A percentile compares a stretch with the other conserved stretches of the same genome.
Conservation (phyloP, 2,888 invertebrate genomes). For the Drosophila anomelani region DNA sequence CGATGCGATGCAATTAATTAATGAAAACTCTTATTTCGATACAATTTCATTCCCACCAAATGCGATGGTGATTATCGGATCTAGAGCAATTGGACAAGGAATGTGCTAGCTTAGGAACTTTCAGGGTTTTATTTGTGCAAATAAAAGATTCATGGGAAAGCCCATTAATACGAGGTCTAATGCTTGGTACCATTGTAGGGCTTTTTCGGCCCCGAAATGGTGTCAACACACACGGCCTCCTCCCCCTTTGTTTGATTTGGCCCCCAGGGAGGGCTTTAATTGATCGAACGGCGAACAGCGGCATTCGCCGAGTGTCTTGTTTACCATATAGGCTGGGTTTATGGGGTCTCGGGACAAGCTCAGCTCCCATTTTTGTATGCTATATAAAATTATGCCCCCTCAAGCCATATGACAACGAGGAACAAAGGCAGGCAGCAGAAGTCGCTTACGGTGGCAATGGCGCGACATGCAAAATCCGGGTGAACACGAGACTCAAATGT, state of each 20-base stretch:
- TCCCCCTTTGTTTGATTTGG: constrained; percentile 24
- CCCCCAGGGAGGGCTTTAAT: constrained; percentile 23
- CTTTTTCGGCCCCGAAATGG: constrained; percentile 52
- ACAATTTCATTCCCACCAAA: constrained; percentile 31
- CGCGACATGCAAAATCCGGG: constrained; percentile 63
- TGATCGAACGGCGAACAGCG: constrained; percentile 26
- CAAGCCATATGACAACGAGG: constrained; percentile 45
- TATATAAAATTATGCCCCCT: constrained; percentile 43
- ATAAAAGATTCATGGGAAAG: constrained; percentile 74
- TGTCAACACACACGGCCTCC: constrained; percentile 34
- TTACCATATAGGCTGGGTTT: constrained; percentile 17
- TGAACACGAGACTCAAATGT: constrained; percentile 41
- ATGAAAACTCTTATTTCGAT: constrained; percentile 23
- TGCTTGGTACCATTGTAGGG: constrained; percentile 57
- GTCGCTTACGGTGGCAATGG: constrained; percentile 3
- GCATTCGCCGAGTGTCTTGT: constrained; percentile 23
- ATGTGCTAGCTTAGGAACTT: constrained; percentile 36
- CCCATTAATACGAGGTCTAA: constrained; percentile 70
- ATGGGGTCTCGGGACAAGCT: constrained; percentile 14
- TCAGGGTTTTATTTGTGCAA: constrained; percentile 43
- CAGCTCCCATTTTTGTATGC: constrained; percentile 36
- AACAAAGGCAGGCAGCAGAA: constrained; percentile 16
- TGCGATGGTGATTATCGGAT: constrained; percentile 57
- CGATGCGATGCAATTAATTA: constrained; percentile 40
- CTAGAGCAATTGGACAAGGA: constrained; percentile 41